A percentile compares a stretch with the other conserved stretches of the same genome.
These are phyloP conservation scores for Ancistrus triradiatus DNA, from an alignment of 2,113 vertebrate species.

Conservation along the genomic window DNA sequence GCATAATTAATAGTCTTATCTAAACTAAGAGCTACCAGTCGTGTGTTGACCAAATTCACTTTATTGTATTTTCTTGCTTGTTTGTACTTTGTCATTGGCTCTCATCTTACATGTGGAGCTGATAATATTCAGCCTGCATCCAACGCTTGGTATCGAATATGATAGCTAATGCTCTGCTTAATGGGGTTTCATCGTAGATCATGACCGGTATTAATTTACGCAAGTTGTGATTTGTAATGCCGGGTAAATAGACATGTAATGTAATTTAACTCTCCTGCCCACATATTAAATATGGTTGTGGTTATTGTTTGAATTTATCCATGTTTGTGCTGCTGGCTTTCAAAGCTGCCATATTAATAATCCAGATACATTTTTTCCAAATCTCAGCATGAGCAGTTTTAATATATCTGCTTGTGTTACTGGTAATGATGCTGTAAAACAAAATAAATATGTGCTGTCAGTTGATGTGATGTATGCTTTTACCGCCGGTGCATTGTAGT, in stretches of 20 bases:
- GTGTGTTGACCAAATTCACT: not conserved
- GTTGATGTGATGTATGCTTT: not conserved
- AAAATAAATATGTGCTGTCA: constrained; percentile 15
- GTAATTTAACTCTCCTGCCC: constrained; percentile 2
- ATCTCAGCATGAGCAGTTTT: not conserved
- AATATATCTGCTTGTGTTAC: constrained; percentile 8
- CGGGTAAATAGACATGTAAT: not conserved
- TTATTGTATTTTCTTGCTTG: constrained; percentile 1
- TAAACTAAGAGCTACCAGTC: no score
- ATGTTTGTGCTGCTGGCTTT: not conserved
- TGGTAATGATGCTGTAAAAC: constrained; percentile 1
- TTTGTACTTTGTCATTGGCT: not conserved
- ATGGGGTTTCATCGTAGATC: not conserved
- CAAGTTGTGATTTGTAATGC: not conserved
- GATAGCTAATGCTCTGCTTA: not conserved
- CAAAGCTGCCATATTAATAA: constrained; percentile 3
- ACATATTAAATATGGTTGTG: not conserved
- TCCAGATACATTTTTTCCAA: no score
- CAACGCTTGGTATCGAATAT: not conserved
- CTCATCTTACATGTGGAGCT: not conserved
- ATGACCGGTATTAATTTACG: constrained; percentile 15
- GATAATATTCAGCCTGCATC: constrained; percentile 10
- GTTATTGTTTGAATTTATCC: not conserved
- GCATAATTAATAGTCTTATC: no score
- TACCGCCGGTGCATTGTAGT: not conserved